These are phyloP conservation scores for Emesis castigata DNA, from an alignment of 2,888 invertebrate genomes.

Conservation along the genomic window DNA sequence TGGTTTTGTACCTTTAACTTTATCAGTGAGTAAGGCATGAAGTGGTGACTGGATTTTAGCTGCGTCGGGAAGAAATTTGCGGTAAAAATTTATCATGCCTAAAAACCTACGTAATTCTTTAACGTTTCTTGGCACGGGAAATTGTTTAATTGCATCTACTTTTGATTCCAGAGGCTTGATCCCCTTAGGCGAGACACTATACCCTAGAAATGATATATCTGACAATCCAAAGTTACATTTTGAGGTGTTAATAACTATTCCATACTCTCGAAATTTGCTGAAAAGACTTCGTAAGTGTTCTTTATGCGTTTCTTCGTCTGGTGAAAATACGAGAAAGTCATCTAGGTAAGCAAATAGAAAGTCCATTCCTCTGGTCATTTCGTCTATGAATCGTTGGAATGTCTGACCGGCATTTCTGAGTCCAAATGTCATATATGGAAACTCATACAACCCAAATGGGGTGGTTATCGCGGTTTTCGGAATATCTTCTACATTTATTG, in stretches of 20 bases:
- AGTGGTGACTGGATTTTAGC: constrained; percentile 32
- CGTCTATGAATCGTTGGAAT: constrained; percentile 65
- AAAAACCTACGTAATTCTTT: constrained; percentile 38
- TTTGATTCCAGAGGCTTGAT: constrained; percentile 32
- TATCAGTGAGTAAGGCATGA: neutral
- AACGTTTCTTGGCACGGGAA: constrained; percentile 33
- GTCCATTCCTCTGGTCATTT: constrained; percentile 65
- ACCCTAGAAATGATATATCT: constrained; percentile 66
- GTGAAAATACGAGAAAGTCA: constrained; percentile 3
- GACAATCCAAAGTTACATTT: neutral
- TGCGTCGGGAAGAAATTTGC: constrained; percentile 36
- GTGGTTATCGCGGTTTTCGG: constrained; percentile 52
- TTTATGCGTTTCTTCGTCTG: neutral
- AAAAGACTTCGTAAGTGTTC: neutral
- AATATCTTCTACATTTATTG: constrained; percentile 71
- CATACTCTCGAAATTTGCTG: neutral
- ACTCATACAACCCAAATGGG: constrained; percentile 9
- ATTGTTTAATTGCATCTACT: constrained; percentile 23
- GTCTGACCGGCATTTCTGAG: neutral
- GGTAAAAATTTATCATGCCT: constrained; percentile 48
- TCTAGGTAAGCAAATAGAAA: constrained; percentile 42
- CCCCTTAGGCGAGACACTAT: constrained; percentile 52
- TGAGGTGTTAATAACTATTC: neutral
- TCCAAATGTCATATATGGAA: neutral
- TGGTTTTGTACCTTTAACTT: neutral